Conservation (phyloP, 2,888 invertebrate species). For the Serrognathus titanus region DNA sequence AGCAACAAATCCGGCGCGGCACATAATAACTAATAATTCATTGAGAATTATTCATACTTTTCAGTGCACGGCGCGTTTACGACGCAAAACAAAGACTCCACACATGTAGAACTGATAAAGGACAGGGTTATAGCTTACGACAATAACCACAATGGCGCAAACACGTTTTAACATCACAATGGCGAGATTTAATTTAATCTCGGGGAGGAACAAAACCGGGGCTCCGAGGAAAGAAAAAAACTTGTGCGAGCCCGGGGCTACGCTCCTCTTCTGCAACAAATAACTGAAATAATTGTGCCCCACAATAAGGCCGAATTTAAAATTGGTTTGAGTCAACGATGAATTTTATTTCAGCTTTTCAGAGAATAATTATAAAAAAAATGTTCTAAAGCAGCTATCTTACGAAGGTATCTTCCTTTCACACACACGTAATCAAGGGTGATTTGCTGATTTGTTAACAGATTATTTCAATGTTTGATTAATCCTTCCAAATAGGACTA, state of each 20-base stretch:
- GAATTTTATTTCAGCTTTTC: no score
- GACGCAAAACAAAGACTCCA: conserved; percentile 38
- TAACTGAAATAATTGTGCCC: conserved; percentile 39
- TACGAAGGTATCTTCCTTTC: no score
- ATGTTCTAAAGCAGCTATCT: no score
- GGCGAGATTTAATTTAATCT: conserved; percentile 47
- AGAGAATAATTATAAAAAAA: no score
- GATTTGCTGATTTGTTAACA: no score
- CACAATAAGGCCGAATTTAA: conserved; percentile 30
- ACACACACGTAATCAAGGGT: no score
- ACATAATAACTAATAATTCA: conserved; percentile 32
- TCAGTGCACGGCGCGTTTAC: conserved; percentile 30
- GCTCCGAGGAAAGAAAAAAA: conserved; percentile 31
- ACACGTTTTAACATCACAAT: conserved; percentile 48
- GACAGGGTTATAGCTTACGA: conserved; percentile 41
- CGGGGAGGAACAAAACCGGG: conserved; percentile 35
- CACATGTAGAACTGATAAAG: conserved; percentile 43
- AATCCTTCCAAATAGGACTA: no score
- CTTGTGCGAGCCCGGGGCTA: conserved; percentile 30
- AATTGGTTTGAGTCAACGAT: background rate
- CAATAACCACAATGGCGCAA: conserved; percentile 45
- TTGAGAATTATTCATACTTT: conserved; percentile 34
- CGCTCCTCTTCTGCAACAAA: conserved; percentile 29
- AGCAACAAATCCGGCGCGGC: conserved; percentile 20
- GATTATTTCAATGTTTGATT: no score